phyloP scores from a whole-genome alignment of 2,888 invertebrate genomes.

The Falcaria lacertinaria region DNA sequence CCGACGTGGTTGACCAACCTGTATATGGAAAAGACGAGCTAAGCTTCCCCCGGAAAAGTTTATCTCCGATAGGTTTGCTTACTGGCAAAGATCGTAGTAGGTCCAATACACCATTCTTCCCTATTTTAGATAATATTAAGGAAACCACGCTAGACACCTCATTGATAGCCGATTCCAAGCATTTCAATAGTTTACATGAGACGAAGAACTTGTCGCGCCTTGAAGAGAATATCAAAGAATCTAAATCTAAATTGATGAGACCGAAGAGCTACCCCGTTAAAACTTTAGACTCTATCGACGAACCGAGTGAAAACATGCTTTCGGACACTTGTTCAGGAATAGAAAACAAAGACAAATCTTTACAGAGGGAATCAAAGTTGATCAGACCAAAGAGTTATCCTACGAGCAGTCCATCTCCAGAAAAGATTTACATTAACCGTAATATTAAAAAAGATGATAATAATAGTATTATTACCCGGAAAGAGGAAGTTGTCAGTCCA shows the following conservation, averaged over 20 bases:
- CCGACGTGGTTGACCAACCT: conserved; percentile 34
- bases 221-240: conserved; percentile 55
- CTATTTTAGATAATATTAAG: conserved; percentile 72
- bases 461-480: conserved; percentile 31
- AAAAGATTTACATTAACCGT: conserved; percentile 55
- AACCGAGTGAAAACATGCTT: conserved; percentile 31
- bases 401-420: conserved; percentile 64
- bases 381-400: conserved; percentile 82
- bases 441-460: conserved; percentile 44
- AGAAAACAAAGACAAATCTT: conserved; percentile 38
- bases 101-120: conserved; percentile 71
- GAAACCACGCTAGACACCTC: conserved; percentile 55
- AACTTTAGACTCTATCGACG: conserved; percentile 50
- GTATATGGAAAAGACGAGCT: conserved; percentile 39
- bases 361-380: conserved; percentile 62
- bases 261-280: conserved; percentile 81
- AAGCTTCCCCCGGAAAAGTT: conserved; percentile 43
- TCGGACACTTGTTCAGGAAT: conserved; percentile 33
- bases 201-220: conserved; percentile 35
- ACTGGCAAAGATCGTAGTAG: conserved; percentile 64
- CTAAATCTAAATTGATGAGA: conserved; percentile 66
- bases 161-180: conserved; percentile 25
- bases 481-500: conserved; percentile 27
- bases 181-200: conserved; percentile 25
- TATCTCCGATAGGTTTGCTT: conserved; percentile 54